phyloP scores from a whole-genome alignment of 2,113 vertebrate genomes.

The Vicugna pacos region DNA sequence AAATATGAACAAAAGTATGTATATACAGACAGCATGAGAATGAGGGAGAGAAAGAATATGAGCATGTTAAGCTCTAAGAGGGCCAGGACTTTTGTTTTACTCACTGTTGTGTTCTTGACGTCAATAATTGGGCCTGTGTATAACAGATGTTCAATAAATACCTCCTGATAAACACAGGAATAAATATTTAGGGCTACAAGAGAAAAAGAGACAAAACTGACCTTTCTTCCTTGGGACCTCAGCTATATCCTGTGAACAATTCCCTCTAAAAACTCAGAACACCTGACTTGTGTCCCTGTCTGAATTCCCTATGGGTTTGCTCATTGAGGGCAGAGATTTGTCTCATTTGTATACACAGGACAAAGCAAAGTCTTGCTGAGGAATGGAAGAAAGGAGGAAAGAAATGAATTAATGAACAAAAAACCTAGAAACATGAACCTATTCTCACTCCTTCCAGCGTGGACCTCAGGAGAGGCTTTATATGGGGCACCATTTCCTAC shows the following conservation, averaged over 20 bases:
- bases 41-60: neutral
- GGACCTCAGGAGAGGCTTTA: neutral
- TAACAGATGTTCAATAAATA: neutral
- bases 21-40: neutral
- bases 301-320: neutral
- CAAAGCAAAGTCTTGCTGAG: slow-evolving; percentile 25
- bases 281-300: neutral
- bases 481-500: neutral
- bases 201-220: neutral
- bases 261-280: neutral
- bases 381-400: neutral
- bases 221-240: neutral
- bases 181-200: slow-evolving; percentile 18
- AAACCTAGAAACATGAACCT: slow-evolving; percentile 35
- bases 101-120: neutral
- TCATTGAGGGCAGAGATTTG: neutral
- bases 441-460: neutral
- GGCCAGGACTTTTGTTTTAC: neutral
- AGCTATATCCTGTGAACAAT: neutral
- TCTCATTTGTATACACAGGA: neutral
- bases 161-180: slow-evolving; percentile 3
- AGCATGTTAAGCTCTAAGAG: neutral
- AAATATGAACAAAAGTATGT: slow-evolving; percentile 21
- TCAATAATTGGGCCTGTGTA: slow-evolving; percentile 13
- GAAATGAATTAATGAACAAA: neutral